Percentiles rank a stretch among this genome's conserved stretches.
Conservation (phyloP, 2,888 invertebrate genomes). For the Dolichomitus sp. region DNA sequence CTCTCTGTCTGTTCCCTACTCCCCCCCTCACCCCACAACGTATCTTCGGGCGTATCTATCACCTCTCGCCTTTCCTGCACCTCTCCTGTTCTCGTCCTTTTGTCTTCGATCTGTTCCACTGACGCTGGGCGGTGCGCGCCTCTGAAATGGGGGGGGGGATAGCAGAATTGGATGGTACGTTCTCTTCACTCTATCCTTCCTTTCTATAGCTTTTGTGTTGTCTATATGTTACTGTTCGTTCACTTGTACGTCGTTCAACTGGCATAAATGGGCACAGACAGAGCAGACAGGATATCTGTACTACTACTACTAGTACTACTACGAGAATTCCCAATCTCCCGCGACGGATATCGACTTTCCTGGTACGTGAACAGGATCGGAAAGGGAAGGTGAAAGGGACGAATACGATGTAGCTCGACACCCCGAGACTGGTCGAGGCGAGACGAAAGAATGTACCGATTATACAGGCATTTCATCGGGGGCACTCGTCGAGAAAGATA, state of each 20-base stretch:
- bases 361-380: conserved; percentile 44
- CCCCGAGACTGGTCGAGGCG: conserved; percentile 1
- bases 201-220: background rate
- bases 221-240: background rate
- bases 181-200: conserved; percentile 6
- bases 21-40: background rate
- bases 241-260: conserved; percentile 4
- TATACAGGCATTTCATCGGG: conserved; percentile 45
- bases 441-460: conserved; percentile 51
- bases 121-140: conserved; percentile 32
- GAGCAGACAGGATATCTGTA: conserved; percentile 5
- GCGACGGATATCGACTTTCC: conserved; percentile 65
- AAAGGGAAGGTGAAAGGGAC: conserved; percentile 8
- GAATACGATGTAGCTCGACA: conserved; percentile 3
- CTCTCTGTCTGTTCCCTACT: conserved; percentile 12
- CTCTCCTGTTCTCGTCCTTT: conserved; percentile 20
- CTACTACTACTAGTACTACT: background rate
- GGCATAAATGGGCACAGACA: background rate
- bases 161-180: conserved; percentile 22
- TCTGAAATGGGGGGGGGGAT: background rate
- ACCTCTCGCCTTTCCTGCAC: conserved; percentile 9
- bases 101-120: conserved; percentile 39
- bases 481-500: background rate
- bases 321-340: conserved; percentile 60
- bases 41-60: conserved; percentile 19